Base-by-base conservation (phyloP, 2,888 invertebrate genomes). In the Ornithoptera alexandrae region DNA sequence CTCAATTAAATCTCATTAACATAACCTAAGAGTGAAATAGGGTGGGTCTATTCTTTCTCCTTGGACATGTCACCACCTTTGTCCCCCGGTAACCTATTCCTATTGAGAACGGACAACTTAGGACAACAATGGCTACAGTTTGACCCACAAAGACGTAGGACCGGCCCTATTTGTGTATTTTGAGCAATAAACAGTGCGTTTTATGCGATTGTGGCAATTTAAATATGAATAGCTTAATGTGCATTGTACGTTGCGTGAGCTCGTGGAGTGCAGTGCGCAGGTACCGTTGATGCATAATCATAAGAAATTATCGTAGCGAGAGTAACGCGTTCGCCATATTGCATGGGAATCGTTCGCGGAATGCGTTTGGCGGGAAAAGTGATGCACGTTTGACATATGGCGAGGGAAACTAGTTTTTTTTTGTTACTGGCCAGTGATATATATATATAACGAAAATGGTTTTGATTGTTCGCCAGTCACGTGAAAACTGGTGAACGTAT, bases 1-100 rank as follows among this genome's bases (percentile, higher is more conserved):
- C 92, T 92, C 92, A 92, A 92, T 92, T 92, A 92, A 91, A 92
- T 89, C 89, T 86, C 83, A 92, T 92, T 92, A 87, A 78, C 90
- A 92, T 92, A 90, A 88, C 85, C 87, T 82, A 82, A 80, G 81
- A 80, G 71, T 73, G 76, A 74, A 76, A 83, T 82, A 84, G 84
- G 78, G 80, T 77, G 4, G 72, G 81, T 63, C 87, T 80, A 84
- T 88, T 86, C 82, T 85, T 75, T 82, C 81, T 83, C 72, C 77
- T 74, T 77, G 81, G 86, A 87, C 77, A 87, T 92, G 92, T 92
- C 92, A 89, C 88, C 92, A 92, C 92, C 90, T 92, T 92, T 91
- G 90, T 92, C 84, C 85, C 79, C 74, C 50, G 76, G 89, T 88
- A 89, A 90, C 88, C 87, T 88, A 87, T 84, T 87, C 88, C 87